These are phyloP conservation scores for Meteorus sp. DNA, from an alignment of 1,140 invertebrate genomes.

Conservation along the genomic window DNA sequence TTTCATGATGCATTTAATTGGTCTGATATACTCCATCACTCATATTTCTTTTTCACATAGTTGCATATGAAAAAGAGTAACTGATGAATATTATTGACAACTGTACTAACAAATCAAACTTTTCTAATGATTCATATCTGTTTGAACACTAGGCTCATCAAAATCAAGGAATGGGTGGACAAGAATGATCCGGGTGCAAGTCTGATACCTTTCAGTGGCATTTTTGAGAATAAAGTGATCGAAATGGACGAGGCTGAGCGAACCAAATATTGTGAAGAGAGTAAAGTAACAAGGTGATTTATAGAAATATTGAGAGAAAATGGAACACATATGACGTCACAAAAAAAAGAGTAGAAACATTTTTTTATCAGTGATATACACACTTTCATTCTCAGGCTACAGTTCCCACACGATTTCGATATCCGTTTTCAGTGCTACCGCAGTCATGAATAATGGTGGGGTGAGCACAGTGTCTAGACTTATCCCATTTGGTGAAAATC, in stretches of 20 bases:
- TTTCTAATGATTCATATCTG: neutral
- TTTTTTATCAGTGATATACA: neutral
- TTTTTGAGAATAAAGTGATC: constrained; percentile 82
- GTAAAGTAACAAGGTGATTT: constrained; percentile 73
- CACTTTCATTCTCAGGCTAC: constrained; percentile 16
- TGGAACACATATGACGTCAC: too few relatives aligned
- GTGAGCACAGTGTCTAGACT: constrained; percentile 38
- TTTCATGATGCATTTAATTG: too few relatives aligned
- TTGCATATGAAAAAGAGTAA: too few relatives aligned
- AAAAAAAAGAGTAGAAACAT: neutral
- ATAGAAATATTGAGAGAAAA: constrained; percentile 8
- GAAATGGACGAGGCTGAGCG: constrained; percentile 85
- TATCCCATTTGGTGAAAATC: constrained; percentile 28
- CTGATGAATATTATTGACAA: neutral
- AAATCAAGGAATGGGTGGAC: constrained; percentile 99
- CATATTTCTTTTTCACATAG: too few relatives aligned
- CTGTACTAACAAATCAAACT: neutral
- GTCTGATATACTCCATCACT: too few relatives aligned
- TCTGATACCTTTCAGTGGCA: constrained; percentile 94
- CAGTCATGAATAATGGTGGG: constrained; percentile 37
- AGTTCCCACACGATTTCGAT: constrained; percentile 50
- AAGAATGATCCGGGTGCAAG: constrained; percentile 92
- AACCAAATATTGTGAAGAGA: constrained; percentile 77
- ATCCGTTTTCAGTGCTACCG: constrained; percentile 5
- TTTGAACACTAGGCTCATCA: constrained; percentile 79